Base-by-base conservation (phyloP, 2,888 invertebrate genomes). In the Scaptomyza polygonia region DNA sequence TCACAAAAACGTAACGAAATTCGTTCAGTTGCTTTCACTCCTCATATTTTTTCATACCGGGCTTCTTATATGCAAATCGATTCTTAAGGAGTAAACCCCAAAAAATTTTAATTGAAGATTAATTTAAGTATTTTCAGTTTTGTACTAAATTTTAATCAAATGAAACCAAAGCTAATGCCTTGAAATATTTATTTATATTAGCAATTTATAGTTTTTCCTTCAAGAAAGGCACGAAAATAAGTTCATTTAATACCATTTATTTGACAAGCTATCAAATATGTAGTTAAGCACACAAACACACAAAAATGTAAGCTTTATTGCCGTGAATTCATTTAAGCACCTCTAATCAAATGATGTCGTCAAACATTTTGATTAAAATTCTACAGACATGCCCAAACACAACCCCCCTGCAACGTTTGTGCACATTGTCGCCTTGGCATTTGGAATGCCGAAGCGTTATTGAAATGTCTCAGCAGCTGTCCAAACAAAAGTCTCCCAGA, bases 401-500 rank as follows among this genome's bases (percentile, higher is more conserved):
- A 30, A 43, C 16, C 0, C 5, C 11, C 14, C 45, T 25, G 5
- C 12, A 6, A 5, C 59, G n/a, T 45, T 36, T 48, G 59, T 14
- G 5, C 58, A 56, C 72, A 71, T 83, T 86, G 66, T 68, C 70
- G 86, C 64, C 63, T 49, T 62, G 59, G 67, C 74, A 77, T 70
- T 67, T 47, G 48, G 67, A 69, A 73, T 77, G 67, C 32, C 48
- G 51, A 71, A 43, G 75, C 81, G 72, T 86, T 86, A 83, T 83
- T 83, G 82, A 82, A 86, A 82, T 82, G 86, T 82, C 86, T 80
- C 66, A 72, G 86, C 86, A 86, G 84, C 86, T 82, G 82, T 84
- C 86, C 86, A 84, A 84, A 80, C 78, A 86, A 40, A 44, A 51
- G 29, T 44, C 74, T 49, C n/a, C 25, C 36, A 39, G 40, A 16